phyloP scores from a whole-genome alignment of 2,113 vertebrate genomes.

The Pontoporia blainvillei region DNA sequence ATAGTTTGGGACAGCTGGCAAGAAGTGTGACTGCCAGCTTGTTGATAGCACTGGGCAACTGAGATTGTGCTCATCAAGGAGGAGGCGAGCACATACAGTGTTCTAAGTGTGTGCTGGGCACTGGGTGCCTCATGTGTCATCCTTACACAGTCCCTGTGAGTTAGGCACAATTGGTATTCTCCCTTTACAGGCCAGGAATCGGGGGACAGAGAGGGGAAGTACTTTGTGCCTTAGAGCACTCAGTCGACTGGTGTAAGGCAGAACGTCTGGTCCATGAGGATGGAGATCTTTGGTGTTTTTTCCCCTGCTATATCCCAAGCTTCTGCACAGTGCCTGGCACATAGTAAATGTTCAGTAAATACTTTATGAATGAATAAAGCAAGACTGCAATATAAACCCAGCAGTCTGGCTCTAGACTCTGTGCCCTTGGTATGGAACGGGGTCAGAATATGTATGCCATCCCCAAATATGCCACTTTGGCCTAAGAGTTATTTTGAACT shows the following conservation, averaged over 20 bases:
- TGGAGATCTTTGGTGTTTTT: neutral
- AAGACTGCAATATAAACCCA: neutral
- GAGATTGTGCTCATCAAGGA: neutral
- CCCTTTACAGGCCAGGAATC: neutral
- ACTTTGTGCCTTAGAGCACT: neutral
- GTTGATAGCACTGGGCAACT: accelerated
- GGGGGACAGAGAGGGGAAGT: neutral
- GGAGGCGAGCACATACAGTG: neutral
- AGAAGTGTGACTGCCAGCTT: neutral
- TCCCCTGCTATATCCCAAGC: neutral
- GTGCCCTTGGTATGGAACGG: neutral
- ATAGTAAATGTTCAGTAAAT: neutral
- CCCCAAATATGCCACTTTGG: neutral
- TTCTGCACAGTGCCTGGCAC: neutral
- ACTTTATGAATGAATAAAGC: neutral
- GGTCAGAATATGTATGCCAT: neutral
- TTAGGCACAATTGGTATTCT: neutral
- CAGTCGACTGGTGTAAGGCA: neutral
- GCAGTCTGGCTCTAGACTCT: neutral
- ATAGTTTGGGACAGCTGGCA: neutral
- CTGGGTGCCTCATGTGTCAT: neutral
- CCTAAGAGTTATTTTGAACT: neutral
- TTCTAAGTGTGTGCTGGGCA: no score
- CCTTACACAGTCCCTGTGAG: neutral
- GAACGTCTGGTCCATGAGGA: neutral